Base-by-base conservation (phyloP, 2,888 invertebrate genomes). In the Fragum sueziense region DNA sequence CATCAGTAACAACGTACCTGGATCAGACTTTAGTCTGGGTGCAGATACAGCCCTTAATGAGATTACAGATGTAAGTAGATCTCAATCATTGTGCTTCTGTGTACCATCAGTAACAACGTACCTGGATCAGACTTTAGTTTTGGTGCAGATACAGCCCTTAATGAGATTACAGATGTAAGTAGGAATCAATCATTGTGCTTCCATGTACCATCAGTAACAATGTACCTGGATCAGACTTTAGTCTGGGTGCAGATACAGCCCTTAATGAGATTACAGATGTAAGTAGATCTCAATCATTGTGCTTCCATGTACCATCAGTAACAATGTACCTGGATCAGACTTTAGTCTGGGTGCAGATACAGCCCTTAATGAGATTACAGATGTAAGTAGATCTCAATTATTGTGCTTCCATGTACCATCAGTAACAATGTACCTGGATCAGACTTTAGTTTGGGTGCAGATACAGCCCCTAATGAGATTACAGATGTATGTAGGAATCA, bases 381-480 rank as follows among this genome's bases (percentile, higher is more conserved):
- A 98, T 93, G 95, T 61, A 61, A 61, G 61, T 61, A 33, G 1
- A 97, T 99, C 90, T 99, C 99, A 0, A 96, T 99, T 89, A 96
- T 97, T 82, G 97, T 99, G 86, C 96, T 99, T 68, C 99, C 99
- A 0, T 96, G 98, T 61, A 99, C 99, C 37, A 99, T 99, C 93
- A 98, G 98, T 92, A 99, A 99, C 94, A 99, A 99, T 93, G 98
- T 99, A 75, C 99, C 99, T 78, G 99, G 99, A 72, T 98, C 98
- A 0, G 98, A 99, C 93, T 98, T 99, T 94, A 98, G 98, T 2
- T 95, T 99, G 61, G 99, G 99, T 74, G 96, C 97, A 82, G 99
- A 99, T 92, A 99, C 99, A 1, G 98, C 99, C 6, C 95, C 99
- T 75, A 99, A 99, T 93, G 99, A 99, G 94, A 99, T 99, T 89